These are phyloP conservation scores for Pandemis corylana DNA, from an alignment of 2,888 invertebrate genomes.

Conservation along the genomic window DNA sequence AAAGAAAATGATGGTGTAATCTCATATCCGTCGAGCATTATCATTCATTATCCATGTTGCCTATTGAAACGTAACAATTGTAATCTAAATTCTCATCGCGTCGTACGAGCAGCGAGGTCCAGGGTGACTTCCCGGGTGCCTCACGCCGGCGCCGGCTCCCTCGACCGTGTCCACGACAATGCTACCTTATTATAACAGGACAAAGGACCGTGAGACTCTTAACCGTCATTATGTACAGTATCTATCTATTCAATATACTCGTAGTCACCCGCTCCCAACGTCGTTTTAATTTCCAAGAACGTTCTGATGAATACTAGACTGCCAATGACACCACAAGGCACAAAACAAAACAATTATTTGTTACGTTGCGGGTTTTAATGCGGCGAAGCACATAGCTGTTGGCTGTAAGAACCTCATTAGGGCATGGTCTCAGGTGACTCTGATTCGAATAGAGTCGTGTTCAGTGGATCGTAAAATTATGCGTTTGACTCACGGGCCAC, in stretches of 20 bases:
- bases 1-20: constrained; percentile 41
- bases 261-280: constrained; percentile 6
- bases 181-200: constrained; percentile 72
- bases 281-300: constrained; percentile 14
- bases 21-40: constrained; percentile 42
- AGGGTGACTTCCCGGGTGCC: constrained; percentile 69
- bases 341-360: constrained; percentile 24
- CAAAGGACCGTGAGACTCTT: constrained; percentile 73
- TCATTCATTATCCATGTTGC: constrained; percentile 47
- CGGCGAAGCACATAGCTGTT: constrained; percentile 18
- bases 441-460: constrained; percentile 53
- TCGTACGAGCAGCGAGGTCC: constrained; percentile 58
- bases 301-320: constrained; percentile 10
- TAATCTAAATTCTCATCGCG: constrained; percentile 78
- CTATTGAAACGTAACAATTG: constrained; percentile 68
- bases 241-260: constrained; percentile 14
- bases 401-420: constrained; percentile 31
- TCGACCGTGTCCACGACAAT: constrained; percentile 76
- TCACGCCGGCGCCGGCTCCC: constrained; percentile 59
- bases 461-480: constrained; percentile 66
- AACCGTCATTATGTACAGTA: constrained; percentile 61
- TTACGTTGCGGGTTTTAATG: constrained; percentile 8
- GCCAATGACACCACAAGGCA: constrained; percentile 23
- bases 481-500: constrained; percentile 57
- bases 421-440: constrained; percentile 43